A percentile compares a stretch with the other conserved stretches of the same genome.
Evolutionary conservation across 2,113 vertebrate genomes (phyloP).

Genomic region (Dicerorhinus sumatrensis): DNA sequence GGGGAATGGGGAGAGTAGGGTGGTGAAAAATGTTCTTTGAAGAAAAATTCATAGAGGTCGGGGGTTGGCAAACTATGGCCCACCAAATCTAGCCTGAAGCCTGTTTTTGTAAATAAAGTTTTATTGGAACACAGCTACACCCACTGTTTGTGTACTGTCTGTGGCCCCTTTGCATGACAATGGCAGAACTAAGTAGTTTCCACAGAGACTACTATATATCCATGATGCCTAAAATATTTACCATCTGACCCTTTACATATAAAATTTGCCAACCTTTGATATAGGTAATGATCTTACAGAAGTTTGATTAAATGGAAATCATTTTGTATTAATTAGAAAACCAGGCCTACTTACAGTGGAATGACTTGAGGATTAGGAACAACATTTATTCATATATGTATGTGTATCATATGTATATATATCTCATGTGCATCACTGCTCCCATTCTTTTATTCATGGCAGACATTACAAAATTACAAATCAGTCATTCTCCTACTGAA

Average conservation of each 20-base stretch:
- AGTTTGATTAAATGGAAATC: neutral
- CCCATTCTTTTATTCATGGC: neutral
- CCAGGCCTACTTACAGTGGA: neutral
- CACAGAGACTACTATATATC: neutral
- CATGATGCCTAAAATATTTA: neutral
- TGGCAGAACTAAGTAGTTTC: neutral
- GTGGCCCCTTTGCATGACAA: neutral
- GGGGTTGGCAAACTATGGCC: neutral
- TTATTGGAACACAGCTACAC: neutral
- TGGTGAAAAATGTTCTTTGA: neutral
- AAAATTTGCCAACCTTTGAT: neutral
- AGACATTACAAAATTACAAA: constrained; percentile 11
- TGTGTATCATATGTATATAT: neutral
- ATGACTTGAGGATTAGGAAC: neutral
- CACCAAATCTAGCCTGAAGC: neutral
- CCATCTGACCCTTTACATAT: neutral
- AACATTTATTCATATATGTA: neutral
- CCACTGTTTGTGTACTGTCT: neutral
- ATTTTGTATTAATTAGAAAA: constrained; percentile 14
- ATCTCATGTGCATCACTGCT: neutral
- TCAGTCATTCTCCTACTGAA: neutral
- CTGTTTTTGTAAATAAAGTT: neutral
- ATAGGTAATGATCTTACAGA: neutral
- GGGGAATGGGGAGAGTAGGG: neutral
- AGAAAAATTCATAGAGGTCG: neutral